Percentiles rank a stretch among this genome's conserved stretches.
These are phyloP conservation scores for Dendroctonus ponderosae DNA, from an alignment of 1,140 invertebrate species.

Conservation along the genomic window DNA sequence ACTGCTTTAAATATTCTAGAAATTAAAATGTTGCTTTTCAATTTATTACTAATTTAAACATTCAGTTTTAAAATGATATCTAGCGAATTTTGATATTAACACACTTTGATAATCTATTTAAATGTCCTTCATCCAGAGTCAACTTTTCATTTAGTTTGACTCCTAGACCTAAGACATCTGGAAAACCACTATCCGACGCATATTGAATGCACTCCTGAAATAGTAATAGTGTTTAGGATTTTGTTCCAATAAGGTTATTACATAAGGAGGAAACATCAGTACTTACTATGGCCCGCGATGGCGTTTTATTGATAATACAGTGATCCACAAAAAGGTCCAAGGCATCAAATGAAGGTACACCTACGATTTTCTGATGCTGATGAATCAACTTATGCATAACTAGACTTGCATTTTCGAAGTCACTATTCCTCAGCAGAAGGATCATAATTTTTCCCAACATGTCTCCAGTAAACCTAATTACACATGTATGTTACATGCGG, in stretches of 20 bases:
- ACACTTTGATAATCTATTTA: slow-evolving; percentile 53
- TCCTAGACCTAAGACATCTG: slow-evolving; percentile 51
- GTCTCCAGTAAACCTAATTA: slow-evolving; percentile 56
- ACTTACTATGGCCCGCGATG: slow-evolving; percentile 54
- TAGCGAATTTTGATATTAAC: slow-evolving; percentile 40
- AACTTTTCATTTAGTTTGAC: slow-evolving; percentile 50
- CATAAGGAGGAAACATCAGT: slow-evolving; percentile 4
- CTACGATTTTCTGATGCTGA: slow-evolving; percentile 55
- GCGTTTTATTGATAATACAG: slow-evolving; percentile 53
- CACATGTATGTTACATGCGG: too few species aligned
- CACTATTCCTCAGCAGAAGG: slow-evolving; percentile 52
- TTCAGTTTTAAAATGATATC: not conserved
- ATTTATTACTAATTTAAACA: slow-evolving; percentile 3
- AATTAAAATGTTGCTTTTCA: not conserved
- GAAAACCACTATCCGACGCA: slow-evolving; percentile 56
- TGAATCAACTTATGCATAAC: slow-evolving; percentile 57
- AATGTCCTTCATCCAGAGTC: slow-evolving; percentile 53
- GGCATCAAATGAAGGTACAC: slow-evolving; percentile 54
- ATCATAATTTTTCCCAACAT: slow-evolving; percentile 59
- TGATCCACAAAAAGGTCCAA: slow-evolving; percentile 54
- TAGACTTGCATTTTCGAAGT: slow-evolving; percentile 53
- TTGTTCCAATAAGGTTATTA: too few species aligned
- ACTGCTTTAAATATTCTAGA: too few species aligned
- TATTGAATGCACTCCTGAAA: slow-evolving; percentile 56
- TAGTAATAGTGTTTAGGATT: slow-evolving; percentile 7